Conservation (phyloP, 2,113 vertebrate species). For the Dicrurus megarhynchus region DNA sequence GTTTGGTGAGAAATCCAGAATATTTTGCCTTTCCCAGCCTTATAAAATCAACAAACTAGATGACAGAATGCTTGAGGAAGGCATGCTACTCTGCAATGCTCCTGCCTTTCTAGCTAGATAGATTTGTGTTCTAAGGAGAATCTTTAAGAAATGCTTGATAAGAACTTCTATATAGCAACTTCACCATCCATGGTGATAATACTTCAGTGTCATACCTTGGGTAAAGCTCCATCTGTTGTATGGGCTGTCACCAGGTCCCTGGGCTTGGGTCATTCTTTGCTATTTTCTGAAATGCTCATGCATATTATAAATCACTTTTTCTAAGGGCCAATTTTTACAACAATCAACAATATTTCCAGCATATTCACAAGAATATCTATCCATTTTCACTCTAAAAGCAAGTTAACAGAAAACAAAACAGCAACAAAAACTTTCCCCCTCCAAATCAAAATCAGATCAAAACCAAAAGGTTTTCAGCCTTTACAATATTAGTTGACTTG, state of each 20-base stretch:
- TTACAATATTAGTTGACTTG: neutral
- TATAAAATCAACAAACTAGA: neutral
- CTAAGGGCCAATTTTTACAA: neutral
- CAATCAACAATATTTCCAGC: neutral
- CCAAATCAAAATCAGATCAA: neutral
- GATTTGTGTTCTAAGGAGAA: neutral
- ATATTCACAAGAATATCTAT: neutral
- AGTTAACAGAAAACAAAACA: neutral
- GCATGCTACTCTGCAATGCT: neutral
- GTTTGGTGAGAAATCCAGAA: neutral
- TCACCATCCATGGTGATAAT: neutral
- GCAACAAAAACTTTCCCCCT: fast-evolving
- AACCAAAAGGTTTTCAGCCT: neutral
- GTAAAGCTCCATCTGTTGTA: neutral
- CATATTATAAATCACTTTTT: neutral
- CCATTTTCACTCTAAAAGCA: neutral
- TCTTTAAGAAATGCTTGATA: neutral
- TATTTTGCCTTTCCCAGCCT: neutral
- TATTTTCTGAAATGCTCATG: neutral
- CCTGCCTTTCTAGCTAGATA: neutral
- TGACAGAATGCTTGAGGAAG: neutral
- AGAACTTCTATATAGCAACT: neutral
- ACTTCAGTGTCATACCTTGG: neutral
- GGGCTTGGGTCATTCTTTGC: neutral
- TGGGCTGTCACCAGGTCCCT: neutral